Base-by-base conservation (phyloP, 2,888 invertebrate genomes). In the Erannis defoliaria region DNA sequence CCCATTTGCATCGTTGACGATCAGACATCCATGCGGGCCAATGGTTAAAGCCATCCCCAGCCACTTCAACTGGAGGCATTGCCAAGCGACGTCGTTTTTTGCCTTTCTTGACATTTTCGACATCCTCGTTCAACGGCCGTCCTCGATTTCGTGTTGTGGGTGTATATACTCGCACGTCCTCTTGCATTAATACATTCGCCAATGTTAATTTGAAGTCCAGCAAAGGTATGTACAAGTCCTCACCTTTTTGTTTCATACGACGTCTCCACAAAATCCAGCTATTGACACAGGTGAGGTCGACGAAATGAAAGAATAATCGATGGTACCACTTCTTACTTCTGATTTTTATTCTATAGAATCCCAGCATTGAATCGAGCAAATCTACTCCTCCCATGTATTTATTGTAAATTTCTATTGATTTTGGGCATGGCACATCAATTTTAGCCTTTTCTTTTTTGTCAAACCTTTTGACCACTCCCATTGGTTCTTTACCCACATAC, bases 1-100 rank as follows among this genome's bases (percentile, higher is more conserved):
- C 31, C 21, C 16, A 38, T 58, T 68, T 64, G 43, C 67, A 67
- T 6, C 64, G n/a, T 35, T 64, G 67, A 8, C 64, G 64, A 46
- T 61, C 61, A 8, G 38, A 19, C 40, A 29, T 33, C 64, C 66
- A 69, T 10, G 43, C 26, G 12, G 68, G 64, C 58, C 58, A 67
- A 45, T 69, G 65, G 16, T n/a, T n/a, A n/a, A n/a, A n/a, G n/a
- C n/a, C n/a, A n/a, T n/a, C n/a, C n/a, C n/a, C n/a, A n/a, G n/a
- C 42, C 50, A 67, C 62, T 61, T 62, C 62, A 26, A 38, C 16
- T 40, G 53, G 62, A 35, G 62, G 62, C 42, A 62, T 9, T 9
- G 54, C 62, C n/a, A 62, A 14, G 21, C 57, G 48, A 26, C 66
- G 60, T 33, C 6, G n/a, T n/a, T n/a, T 35, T 35, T 14, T 14